These are phyloP conservation scores for Schizopygopsis pylzovi DNA, from an alignment of 2,797 vertebrate genomes.

Conservation along the genomic window DNA sequence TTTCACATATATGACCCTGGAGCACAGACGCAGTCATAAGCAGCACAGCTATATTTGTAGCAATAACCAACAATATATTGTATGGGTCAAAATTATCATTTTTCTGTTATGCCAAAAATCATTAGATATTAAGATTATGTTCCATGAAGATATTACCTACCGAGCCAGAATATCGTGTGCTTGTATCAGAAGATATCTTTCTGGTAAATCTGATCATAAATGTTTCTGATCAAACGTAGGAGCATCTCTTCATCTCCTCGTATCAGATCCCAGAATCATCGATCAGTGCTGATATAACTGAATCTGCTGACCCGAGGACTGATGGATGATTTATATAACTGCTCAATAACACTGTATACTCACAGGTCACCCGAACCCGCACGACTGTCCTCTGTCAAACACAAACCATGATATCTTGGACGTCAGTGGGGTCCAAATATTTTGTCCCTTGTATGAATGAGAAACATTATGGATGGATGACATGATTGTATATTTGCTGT, in stretches of 20 bases:
- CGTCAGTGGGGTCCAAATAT: not conserved
- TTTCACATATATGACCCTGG: too few relatives aligned
- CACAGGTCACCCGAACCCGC: not conserved
- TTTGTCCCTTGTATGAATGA: not conserved
- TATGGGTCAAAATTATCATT: too few relatives aligned
- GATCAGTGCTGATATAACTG: not conserved
- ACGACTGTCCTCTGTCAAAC: not conserved
- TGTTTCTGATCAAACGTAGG: not conserved
- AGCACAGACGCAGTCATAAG: too few relatives aligned
- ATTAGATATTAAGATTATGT: too few relatives aligned
- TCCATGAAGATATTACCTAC: too few relatives aligned
- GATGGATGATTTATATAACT: not conserved
- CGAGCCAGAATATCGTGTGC: constrained; percentile 1
- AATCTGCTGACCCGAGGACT: not conserved
- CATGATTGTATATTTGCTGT: not conserved
- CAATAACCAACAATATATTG: too few relatives aligned
- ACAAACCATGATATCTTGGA: not conserved
- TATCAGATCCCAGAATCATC: not conserved
- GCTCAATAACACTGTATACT: not conserved
- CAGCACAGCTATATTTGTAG: too few relatives aligned
- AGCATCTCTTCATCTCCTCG: not conserved
- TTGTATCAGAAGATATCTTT: not conserved
- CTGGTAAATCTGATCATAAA: constrained; percentile 7
- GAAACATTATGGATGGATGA: not conserved
- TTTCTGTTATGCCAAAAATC: too few relatives aligned